Conservation (phyloP, 37 sponge, comb jelly and placozoan species). For the Hormiphora californensis region DNA sequence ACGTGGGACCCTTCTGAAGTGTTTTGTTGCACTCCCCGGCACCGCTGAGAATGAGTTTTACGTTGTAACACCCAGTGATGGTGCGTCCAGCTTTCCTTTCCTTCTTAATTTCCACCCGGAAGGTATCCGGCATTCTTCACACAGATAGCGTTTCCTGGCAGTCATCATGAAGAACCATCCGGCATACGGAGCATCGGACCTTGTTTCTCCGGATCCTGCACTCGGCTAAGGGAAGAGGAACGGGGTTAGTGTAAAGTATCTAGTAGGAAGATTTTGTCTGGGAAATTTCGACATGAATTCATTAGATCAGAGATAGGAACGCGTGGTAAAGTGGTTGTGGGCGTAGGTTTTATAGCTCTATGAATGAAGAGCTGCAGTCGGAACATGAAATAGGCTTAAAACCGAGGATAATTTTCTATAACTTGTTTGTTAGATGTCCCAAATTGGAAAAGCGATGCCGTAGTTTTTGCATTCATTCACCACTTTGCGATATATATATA, state of each 20-base stretch:
- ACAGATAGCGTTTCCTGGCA: constrained; percentile 46
- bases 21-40: constrained; percentile 42
- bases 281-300: too few species aligned
- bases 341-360: too few species aligned
- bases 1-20: not conserved
- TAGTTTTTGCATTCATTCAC: too few species aligned
- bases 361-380: too few species aligned
- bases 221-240: not conserved
- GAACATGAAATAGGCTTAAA: too few species aligned
- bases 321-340: too few species aligned
- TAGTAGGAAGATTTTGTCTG: too few species aligned
- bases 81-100: constrained; percentile 53
- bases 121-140: constrained; percentile 27
- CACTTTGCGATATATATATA: too few species aligned
- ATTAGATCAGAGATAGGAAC: too few species aligned
- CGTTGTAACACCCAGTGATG: constrained; percentile 50
- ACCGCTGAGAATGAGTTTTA: not conserved
- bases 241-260: not conserved
- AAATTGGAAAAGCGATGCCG: too few species aligned
- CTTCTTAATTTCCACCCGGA: constrained; percentile 30
- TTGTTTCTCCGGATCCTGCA: constrained; percentile 36
- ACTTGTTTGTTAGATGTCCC: too few species aligned
- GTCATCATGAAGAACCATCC: constrained; percentile 44
- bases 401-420: too few species aligned
- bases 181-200: not conserved